Evolutionary conservation across 2,113 vertebrate genomes (phyloP), one percentile per base, ranked within the genome.

Genomic region (Eptesicus fuscus): DNA sequence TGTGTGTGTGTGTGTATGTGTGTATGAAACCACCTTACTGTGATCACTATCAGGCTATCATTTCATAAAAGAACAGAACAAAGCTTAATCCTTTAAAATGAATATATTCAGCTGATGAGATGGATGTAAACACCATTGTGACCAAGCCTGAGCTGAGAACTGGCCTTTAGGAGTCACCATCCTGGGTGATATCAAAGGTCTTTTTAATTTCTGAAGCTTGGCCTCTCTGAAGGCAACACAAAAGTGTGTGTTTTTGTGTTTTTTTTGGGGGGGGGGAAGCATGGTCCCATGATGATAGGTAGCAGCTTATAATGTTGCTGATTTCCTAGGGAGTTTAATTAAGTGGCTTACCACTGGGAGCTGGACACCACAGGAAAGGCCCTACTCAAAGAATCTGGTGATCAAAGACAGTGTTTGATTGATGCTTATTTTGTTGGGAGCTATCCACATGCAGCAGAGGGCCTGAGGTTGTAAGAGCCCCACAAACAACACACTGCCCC

Each of bases 321-420:
- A 65, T 86, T 84, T 76, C 89, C 86, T 71, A n/a, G 42, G 17
- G 25, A 84, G 53, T 90, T 84, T 92, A 78, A 93, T 82, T 69
- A 92, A 77, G 88, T 51, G 88, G 8, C 53, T 94, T 95, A 40
- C 69, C 4, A 4, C 56, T 83, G 37, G 9, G 35, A 90, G 28
- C 32, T 17, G 9, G 42, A 59, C 59, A 84, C 16, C n/a, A 77
- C n/a, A 83, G 53, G 14, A 70, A 13, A 87, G 71, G 25, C 25
- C 49, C 56, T n/a, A 78, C 9, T 67, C 18, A 94, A 7, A 63
- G 79, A 86, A 63, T 7, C 16, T 67, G 11, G 17, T 32, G 65
- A 83, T 40, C 53, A 63, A 91, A 86, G 35, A 35, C 53, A 35
- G 2, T 53, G n/a, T 53, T 83, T 79, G 49, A 65, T 20, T 23